These are phyloP conservation scores for Ceyx erithaca DNA, from an alignment of 2,797 vertebrate genomes.

Conservation along the genomic window DNA sequence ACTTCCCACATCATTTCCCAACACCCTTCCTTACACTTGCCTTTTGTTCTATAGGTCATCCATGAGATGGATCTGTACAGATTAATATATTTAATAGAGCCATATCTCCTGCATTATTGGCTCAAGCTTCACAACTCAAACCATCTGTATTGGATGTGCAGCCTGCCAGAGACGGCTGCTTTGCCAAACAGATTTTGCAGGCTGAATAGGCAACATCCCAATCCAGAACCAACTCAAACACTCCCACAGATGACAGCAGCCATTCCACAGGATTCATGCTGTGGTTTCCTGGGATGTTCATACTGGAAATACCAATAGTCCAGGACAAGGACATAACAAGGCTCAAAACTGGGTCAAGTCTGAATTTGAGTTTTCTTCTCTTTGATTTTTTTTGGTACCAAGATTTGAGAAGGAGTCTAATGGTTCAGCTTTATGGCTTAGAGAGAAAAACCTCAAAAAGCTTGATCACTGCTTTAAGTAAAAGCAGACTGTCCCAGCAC, in stretches of 20 bases:
- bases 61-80: neutral
- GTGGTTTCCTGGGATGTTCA: neutral
- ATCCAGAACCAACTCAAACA: neutral
- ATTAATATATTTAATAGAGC: slow-evolving; percentile 6
- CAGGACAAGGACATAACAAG: neutral
- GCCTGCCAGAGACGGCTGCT: neutral
- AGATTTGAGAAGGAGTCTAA: slow-evolving; percentile 7
- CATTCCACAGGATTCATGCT: neutral
- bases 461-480: neutral
- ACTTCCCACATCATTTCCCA: neutral
- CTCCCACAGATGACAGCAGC: neutral
- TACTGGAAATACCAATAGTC: neutral
- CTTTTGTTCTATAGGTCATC: neutral
- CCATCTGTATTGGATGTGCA: neutral
- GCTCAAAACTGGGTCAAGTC: neutral
- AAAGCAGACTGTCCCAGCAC: neutral
- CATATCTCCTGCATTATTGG: slow-evolving; percentile 12
- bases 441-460: neutral
- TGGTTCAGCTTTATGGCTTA: neutral
- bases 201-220: accelerated
- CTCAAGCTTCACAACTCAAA: slow-evolving; percentile 30
- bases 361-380: neutral
- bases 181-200: neutral
- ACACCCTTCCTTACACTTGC: neutral
- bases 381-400: neutral